phyloP scores from a whole-genome alignment of 2,797 vertebrate genomes.

The Brachyalestes nurse region DNA sequence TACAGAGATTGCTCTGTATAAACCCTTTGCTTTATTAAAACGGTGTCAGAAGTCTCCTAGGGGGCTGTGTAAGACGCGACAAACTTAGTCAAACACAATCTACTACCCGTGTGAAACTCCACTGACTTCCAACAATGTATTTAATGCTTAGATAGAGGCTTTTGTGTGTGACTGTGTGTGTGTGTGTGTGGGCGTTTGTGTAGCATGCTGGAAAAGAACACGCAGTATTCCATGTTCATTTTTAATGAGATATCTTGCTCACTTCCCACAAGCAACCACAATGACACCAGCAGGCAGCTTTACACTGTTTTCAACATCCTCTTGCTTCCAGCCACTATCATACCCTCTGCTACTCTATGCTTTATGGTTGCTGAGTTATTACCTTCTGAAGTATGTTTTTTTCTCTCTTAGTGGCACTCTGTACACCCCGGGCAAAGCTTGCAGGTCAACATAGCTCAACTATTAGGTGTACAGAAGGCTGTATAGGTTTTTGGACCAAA shows the following conservation, averaged over 20 bases:
- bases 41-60: neutral
- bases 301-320: neutral
- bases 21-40: conserved; percentile 18
- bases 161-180: neutral
- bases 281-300: conserved; percentile 9
- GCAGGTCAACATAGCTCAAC: neutral
- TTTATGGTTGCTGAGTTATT: neutral
- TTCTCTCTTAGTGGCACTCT: neutral
- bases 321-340: neutral
- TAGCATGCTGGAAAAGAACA: neutral
- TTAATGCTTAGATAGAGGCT: neutral
- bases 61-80: neutral
- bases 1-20: neutral
- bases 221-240: conserved; percentile 10
- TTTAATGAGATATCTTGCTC: conserved; percentile 14
- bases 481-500: no score
- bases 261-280: neutral
- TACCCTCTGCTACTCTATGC: neutral
- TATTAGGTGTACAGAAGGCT: no score
- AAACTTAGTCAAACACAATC: conserved; percentile 18
- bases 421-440: neutral
- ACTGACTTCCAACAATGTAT: conserved; percentile 1
- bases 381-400: neutral
- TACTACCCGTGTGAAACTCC: conserved; percentile 8
- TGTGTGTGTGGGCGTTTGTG: conserved; percentile 1